Conservation (phyloP, 2,888 invertebrate species). For the Lamellibrachia satsuma region DNA sequence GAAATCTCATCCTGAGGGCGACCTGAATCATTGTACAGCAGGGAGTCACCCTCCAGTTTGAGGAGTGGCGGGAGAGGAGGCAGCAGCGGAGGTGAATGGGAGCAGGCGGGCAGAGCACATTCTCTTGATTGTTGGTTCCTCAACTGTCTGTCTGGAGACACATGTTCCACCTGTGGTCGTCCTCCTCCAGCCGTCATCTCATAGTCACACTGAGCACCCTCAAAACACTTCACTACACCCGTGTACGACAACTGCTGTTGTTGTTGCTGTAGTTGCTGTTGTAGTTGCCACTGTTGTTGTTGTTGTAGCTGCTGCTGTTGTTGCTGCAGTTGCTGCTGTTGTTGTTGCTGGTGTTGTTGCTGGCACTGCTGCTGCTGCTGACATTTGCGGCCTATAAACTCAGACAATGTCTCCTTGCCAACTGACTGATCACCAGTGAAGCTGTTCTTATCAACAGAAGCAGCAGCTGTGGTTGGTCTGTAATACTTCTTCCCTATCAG, state of each 20-base stretch:
- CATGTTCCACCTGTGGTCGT: neutral
- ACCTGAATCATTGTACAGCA: neutral
- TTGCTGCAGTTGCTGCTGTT: neutral
- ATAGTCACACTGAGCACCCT: neutral
- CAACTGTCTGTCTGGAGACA: neutral
- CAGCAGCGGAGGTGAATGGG: neutral
- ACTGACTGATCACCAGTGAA: neutral
- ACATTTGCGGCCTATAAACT: neutral
- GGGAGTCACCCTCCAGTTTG: neutral
- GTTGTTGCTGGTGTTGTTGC: neutral
- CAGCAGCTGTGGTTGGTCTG: neutral
- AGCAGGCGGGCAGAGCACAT: neutral
- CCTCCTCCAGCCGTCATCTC: neutral
- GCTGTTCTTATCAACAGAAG: neutral
- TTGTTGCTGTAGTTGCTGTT: neutral
- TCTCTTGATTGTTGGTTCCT: neutral
- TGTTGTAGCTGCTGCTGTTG: neutral
- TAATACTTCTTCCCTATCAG: neutral
- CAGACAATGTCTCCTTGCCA: neutral
- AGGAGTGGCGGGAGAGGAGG: neutral
- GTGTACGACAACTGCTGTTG: neutral
- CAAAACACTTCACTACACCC: neutral
- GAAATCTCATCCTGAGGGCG: neutral
- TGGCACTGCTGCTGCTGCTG: neutral
- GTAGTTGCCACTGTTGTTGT: neutral